phyloP scores from a whole-genome alignment of 2,797 vertebrate genomes.

The Bradypodion pumilum region DNA sequence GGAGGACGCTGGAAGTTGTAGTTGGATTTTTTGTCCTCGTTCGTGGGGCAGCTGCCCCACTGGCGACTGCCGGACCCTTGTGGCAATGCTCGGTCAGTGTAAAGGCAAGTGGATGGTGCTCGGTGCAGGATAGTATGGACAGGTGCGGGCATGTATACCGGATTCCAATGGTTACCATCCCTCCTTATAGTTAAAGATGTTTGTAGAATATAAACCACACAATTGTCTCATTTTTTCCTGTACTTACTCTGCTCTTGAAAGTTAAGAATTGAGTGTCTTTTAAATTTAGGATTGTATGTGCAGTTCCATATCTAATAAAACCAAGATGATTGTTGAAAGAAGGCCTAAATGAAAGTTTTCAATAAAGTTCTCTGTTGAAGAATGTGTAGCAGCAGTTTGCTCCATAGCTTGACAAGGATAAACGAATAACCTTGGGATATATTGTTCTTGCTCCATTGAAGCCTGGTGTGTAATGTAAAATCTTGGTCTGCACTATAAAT shows the following conservation, averaged over 20 bases:
- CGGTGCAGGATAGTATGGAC: too few relatives aligned
- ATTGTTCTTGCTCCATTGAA: slow-evolving; percentile 26
- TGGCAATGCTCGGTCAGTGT: too few relatives aligned
- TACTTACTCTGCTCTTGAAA: not conserved
- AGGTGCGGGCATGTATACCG: too few relatives aligned
- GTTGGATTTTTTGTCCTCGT: too few relatives aligned
- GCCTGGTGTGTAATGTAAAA: not conserved
- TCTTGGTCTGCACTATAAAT: slow-evolving; percentile 30
- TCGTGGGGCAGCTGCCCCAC: too few relatives aligned
- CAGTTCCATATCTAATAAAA: not conserved
- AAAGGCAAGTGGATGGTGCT: too few relatives aligned
- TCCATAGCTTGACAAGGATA: not conserved
- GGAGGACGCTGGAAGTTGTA: too few relatives aligned
- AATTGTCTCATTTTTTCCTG: not conserved
- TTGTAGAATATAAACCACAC: not conserved
- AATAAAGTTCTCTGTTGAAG: not conserved
- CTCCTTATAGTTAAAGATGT: too few relatives aligned
- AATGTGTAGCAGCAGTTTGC: not conserved
- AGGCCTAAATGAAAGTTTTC: not conserved
- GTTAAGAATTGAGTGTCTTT: not conserved
- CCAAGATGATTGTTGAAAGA: not conserved
- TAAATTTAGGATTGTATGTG: not conserved
- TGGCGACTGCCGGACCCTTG: too few relatives aligned
- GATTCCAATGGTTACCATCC: too few relatives aligned
- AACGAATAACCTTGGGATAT: not conserved